These are phyloP conservation scores for Neocrepidodera transversa DNA, from an alignment of 2,888 invertebrate genomes.

Conservation along the genomic window DNA sequence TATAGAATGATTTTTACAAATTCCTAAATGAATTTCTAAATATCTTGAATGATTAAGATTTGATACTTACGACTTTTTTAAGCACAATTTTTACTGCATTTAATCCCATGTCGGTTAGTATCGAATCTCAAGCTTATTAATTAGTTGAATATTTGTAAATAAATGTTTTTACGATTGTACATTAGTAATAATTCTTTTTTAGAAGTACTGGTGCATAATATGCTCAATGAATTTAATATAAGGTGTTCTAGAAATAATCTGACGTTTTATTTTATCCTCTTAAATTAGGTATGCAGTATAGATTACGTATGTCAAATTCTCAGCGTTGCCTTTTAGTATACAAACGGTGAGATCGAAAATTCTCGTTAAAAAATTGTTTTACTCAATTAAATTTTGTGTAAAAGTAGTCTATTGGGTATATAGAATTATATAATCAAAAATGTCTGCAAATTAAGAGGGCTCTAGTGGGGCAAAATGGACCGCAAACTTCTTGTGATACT, in stretches of 20 bases:
- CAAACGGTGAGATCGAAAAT: too few species aligned
- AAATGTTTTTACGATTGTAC: conserved; percentile 47
- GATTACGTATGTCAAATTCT: too few species aligned
- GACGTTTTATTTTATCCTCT: neutral
- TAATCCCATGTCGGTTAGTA: conserved; percentile 34
- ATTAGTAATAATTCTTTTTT: conserved; percentile 44
- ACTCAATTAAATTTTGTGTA: too few species aligned
- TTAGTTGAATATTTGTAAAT: conserved; percentile 45
- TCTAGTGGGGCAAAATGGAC: too few species aligned
- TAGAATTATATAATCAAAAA: neutral
- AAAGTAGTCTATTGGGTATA: neutral
- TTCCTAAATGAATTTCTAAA: neutral
- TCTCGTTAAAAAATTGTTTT: too few species aligned
- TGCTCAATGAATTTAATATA: conserved; percentile 43
- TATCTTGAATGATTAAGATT: conserved; percentile 20
- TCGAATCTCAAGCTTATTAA: conserved; percentile 37
- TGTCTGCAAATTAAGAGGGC: too few species aligned
- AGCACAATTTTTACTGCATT: conserved; percentile 36
- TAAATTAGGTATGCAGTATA: too few species aligned
- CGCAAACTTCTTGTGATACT: too few species aligned
- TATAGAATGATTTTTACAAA: too few species aligned
- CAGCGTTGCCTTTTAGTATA: too few species aligned
- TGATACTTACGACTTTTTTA: conserved; percentile 33
- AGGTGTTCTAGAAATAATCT: conserved; percentile 30
- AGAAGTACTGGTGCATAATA: conserved; percentile 46